Evolutionary conservation across 2,888 invertebrate genomes (phyloP), one percentile per base, ranked within the genome.

Genomic region (Diarsia dahlii): DNA sequence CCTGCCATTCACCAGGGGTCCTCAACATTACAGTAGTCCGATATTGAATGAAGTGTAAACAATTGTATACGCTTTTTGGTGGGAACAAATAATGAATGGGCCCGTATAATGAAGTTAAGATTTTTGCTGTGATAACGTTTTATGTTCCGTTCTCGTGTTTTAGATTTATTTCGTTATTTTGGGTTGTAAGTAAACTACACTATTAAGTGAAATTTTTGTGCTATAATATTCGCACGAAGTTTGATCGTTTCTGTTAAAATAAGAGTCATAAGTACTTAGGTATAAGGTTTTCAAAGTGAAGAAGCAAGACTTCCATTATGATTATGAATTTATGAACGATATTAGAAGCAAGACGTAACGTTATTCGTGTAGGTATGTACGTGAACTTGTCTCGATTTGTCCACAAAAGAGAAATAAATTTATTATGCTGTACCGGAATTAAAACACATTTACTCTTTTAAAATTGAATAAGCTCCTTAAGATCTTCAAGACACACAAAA

Each of bases 41-140:
- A 71, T 76, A 80, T 73, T 78, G 73, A 85, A 84, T 87, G 76
- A 64, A 74, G 82, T 82, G 87, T 71, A 80, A 87, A 85, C 73
- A 86, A 74, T 82, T 80, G 80, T 62, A 66, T 77, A 74, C 39
- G 72, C 23, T 56, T 75, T 71, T 71, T 63, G 54, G 60, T 71
- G 71, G 65, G 81, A 81, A 84, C 39, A 60, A 75, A 76, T 72
- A 68, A 80, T 82, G 81, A 84, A 82, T 76, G 70, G 54, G 39
- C 73, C 72, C 64, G 52, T 80, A 67, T 64, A 62, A 74, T 58
- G 52, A 73, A 64, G 70, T 68, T 46, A 56, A 82, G 84, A 84
- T 82, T 76, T 71, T 45, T n/a, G 46, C 18, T 23, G 52, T 20
- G 82, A 84, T 84, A 84, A 80, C 52, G 48, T 76, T 80, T 71